Conservation (phyloP, 1,140 invertebrate species). For the Probaryconus sp. region DNA sequence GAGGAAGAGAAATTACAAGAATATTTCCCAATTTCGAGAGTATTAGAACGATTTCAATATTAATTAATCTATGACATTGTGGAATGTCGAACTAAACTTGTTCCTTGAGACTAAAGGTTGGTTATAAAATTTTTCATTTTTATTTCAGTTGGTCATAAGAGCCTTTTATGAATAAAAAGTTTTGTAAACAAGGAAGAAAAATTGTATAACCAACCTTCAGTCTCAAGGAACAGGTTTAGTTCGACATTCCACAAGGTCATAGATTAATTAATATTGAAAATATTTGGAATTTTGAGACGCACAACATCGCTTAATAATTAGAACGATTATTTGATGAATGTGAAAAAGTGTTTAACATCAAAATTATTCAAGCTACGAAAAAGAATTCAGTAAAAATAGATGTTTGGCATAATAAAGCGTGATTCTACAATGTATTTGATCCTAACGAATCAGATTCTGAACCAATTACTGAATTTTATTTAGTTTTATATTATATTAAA, state of each 20-base stretch:
- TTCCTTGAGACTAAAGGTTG: neutral
- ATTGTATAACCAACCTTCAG: too few species aligned
- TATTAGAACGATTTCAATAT: constrained; percentile 82
- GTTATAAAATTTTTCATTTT: too few species aligned
- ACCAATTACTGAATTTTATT: constrained; percentile 88
- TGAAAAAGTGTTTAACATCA: constrained; percentile 85
- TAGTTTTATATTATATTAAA: constrained; percentile 91
- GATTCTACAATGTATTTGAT: constrained; percentile 90
- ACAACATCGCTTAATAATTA: too few species aligned
- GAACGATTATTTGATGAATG: too few species aligned
- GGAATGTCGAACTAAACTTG: constrained; percentile 56
- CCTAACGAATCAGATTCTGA: constrained; percentile 79
- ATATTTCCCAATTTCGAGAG: constrained; percentile 90
- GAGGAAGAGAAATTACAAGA: constrained; percentile 85
- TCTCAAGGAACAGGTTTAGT: too few species aligned
- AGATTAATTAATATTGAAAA: too few species aligned
- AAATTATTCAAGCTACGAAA: constrained; percentile 87
- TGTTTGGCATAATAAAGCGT: constrained; percentile 92
- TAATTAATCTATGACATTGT: too few species aligned
- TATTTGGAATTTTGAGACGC: constrained; percentile 83
- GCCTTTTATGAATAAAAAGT: too few species aligned
- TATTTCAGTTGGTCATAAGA: too few species aligned
- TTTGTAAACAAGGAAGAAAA: too few species aligned
- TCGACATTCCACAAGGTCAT: too few species aligned
- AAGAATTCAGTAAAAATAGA: constrained; percentile 78